Base-by-base conservation (phyloP, 2,888 invertebrate genomes). In the Mellilla xanthometata region DNA sequence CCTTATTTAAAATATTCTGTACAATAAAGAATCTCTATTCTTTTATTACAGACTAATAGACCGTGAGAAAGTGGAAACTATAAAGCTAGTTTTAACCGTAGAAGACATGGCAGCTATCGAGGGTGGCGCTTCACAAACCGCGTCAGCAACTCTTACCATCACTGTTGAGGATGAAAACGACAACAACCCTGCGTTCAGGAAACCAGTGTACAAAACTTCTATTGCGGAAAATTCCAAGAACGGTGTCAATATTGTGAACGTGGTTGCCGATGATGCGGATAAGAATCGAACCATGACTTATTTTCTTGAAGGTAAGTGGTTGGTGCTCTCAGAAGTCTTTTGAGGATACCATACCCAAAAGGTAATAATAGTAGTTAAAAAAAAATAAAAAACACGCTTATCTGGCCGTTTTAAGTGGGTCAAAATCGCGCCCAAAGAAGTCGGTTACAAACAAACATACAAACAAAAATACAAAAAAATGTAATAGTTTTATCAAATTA, bases 161-260 rank as follows among this genome's bases (percentile, higher is more conserved):
- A 83, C 93, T 12, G 91, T 97, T 4, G 93, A 94, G 39, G 97
- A 97, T 72, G 95, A 95, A 42, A 97, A 98, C 64, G 97, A 98
- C 64, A 97, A 97, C 66, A 95, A 95, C 68, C 97, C 97, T 0
- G 93, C 93, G 65, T 97, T 97, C 69, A 90, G 94, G 15, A 93
- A 94, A 61, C 93, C 95, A 0, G 94, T 93, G 59, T 97, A 97
- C 60, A 92, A 93, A 49, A 93, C 94, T 41, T 93, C 95, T 0
- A 93, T 97, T 0, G 93, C 96, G 0, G 97, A 97, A 75, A 98
- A 97, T 74, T 95, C 96, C 35, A 95, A 96, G 76, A 94, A 93
- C 62, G 97, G 97, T 0, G 93, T 94, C 0, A 92, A 93, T 32
- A 93, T 97, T 5, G 94, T 94, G 0, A 95, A 92, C 39, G 93